Evolutionary conservation across 2,113 vertebrate genomes (phyloP).

Genomic region (Corvus cornix): DNA sequence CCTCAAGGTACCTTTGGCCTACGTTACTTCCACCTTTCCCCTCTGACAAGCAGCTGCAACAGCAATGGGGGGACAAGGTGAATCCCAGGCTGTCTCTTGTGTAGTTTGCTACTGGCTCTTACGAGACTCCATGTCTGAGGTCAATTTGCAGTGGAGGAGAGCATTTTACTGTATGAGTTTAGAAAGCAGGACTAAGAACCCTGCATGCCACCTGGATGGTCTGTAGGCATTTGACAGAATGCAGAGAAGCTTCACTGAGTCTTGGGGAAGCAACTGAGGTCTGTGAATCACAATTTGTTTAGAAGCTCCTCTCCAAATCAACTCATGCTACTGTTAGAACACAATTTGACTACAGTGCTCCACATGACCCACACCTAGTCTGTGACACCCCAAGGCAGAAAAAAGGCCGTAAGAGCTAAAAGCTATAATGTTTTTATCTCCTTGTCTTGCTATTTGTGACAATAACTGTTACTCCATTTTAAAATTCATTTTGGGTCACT

Average conservation of each 20-base stretch:
- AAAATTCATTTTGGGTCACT: background rate
- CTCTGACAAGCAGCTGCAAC: background rate
- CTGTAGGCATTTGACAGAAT: background rate
- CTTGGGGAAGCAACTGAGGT: background rate
- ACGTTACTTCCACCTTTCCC: background rate
- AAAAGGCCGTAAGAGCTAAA: background rate
- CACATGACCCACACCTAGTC: background rate
- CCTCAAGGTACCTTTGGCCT: background rate
- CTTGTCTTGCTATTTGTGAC: background rate
- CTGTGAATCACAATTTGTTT: background rate
- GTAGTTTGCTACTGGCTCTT: background rate
- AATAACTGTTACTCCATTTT: background rate
- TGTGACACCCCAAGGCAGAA: background rate
- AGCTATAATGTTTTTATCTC: background rate
- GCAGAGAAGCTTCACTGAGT: background rate
- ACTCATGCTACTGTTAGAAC: background rate
- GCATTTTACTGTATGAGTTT: background rate
- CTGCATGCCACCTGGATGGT: background rate
- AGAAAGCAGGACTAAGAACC: background rate
- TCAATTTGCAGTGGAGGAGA: background rate
- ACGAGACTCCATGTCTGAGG: background rate
- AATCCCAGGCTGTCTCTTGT: background rate
- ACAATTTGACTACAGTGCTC: background rate
- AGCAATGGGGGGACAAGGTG: background rate
- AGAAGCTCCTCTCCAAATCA: background rate